These are phyloP conservation scores for Tricholaema leucomelas DNA, from an alignment of 2,113 vertebrate genomes.

Conservation along the genomic window DNA sequence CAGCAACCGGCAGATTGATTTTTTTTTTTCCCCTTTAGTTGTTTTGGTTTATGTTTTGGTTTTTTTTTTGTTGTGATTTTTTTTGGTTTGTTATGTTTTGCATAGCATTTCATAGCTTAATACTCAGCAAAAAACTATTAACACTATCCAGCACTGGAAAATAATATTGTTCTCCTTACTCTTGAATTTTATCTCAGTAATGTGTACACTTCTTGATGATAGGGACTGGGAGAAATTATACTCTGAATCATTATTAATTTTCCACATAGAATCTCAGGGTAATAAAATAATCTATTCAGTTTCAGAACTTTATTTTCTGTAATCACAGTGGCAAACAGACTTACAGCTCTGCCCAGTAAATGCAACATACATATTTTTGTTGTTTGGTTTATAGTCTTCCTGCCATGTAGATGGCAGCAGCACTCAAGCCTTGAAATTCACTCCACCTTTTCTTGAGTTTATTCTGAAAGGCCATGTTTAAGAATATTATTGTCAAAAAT, in stretches of 20 bases:
- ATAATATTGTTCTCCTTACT: neutral
- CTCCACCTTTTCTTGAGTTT: slow-evolving; percentile 5
- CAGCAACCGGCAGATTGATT: neutral
- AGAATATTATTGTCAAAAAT: neutral
- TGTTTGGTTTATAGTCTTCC: slow-evolving; percentile 55
- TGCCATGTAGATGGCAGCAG: slow-evolving; percentile 79
- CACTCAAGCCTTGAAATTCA: slow-evolving; percentile 72
- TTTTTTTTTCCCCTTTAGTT: too few species aligned
- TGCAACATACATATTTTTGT: neutral
- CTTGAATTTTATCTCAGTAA: neutral
- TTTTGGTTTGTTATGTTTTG: neutral
- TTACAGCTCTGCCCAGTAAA: neutral
- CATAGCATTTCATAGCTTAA: neutral
- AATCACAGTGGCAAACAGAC: neutral
- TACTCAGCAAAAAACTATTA: neutral
- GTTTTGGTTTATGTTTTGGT: too few species aligned
- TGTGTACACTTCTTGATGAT: neutral
- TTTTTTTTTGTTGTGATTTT: neutral
- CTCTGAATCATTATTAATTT: neutral
- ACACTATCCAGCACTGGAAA: neutral
- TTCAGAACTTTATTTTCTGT: neutral
- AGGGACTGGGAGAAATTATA: neutral
- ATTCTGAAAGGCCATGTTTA: neutral
- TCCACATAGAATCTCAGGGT: neutral
- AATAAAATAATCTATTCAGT: neutral